Evolutionary conservation across 2,888 invertebrate species (phyloP), one percentile per base, ranked within the genome.

Genomic region (Drosophila basisetae): DNA sequence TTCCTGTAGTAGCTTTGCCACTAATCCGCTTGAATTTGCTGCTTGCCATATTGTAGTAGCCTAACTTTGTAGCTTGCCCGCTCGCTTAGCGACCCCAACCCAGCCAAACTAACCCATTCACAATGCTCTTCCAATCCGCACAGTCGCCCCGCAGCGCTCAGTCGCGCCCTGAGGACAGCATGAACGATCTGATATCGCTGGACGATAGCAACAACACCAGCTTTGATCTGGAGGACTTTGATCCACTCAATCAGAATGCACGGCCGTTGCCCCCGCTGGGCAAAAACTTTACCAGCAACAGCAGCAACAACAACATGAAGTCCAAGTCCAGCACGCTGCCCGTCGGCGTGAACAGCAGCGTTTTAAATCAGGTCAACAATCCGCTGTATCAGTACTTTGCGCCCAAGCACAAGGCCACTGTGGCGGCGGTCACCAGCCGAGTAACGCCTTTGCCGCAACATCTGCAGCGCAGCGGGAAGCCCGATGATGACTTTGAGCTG

Each of bases 151-250:
- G 90, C 50, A 90, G 85, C 47, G 64, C 49, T 25, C 77, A 76
- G 22, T 41, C 68, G n/a, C 66, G 75, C 56, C 71, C 65, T 77
- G 92, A 93, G 71, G 94, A 94, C 74, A 94, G 94, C 71, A 94
- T 94, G 75, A 94, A 94, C 90, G 95, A 96, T 93, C 93, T 96
- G 76, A 96, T 96, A 89, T 94, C 95, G 81, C 93, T 96, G 89
- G 96, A 96, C 92, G 96, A 96, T 92, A 95, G 95, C 73, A 94
- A 95, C 55, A 95, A 95, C 68, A 87, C 91, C 58, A 95, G 95
- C 88, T 95, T 95, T 83, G 94, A 94, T 82, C 91, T 95, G 55
- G 96, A 96, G 81, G 96, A 96, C 87, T 96, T 96, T 81, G 96
- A 96, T 92, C 96, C 96, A 18, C 92, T 96, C 28, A 94, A 93